Conservation (phyloP, 1,140 invertebrate genomes). For the Paraescarpia echinospica region DNA sequence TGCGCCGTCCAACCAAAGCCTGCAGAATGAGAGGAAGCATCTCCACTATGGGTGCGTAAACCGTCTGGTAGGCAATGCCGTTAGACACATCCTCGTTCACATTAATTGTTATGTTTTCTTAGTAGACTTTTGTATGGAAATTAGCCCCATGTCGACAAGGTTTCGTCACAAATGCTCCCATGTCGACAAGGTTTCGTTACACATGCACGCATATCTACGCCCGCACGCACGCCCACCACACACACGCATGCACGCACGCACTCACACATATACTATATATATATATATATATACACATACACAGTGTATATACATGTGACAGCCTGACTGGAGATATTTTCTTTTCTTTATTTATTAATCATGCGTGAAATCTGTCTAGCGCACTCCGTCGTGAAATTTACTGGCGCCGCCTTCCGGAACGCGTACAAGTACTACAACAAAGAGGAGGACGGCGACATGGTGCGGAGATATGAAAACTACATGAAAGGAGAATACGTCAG, state of each 20-base stretch:
- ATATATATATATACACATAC: too few relatives aligned
- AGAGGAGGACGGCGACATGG: not conserved
- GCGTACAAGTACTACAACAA: not conserved
- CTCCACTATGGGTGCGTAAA: not conserved
- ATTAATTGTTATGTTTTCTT: too few relatives aligned
- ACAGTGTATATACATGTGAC: too few relatives aligned
- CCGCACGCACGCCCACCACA: too few relatives aligned
- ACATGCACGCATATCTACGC: too few relatives aligned
- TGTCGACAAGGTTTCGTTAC: too few relatives aligned
- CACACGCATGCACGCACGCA: too few relatives aligned
- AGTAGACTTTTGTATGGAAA: too few relatives aligned
- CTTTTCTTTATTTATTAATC: not conserved
- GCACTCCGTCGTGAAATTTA: constrained; percentile 1
- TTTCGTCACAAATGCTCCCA: too few relatives aligned
- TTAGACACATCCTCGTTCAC: not conserved
- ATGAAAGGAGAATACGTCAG: not conserved
- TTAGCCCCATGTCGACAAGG: too few relatives aligned
- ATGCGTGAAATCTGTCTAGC: not conserved
- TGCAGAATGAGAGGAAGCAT: not conserved
- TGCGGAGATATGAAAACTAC: constrained; percentile 14
- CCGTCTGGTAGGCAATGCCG: not conserved
- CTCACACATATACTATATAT: too few relatives aligned
- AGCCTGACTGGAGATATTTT: too few relatives aligned
- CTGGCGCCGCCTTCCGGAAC: not conserved
- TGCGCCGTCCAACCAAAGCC: not conserved